These are phyloP conservation scores for Cydia fagiglandana DNA, from an alignment of 1,140 invertebrate species.

Conservation along the genomic window DNA sequence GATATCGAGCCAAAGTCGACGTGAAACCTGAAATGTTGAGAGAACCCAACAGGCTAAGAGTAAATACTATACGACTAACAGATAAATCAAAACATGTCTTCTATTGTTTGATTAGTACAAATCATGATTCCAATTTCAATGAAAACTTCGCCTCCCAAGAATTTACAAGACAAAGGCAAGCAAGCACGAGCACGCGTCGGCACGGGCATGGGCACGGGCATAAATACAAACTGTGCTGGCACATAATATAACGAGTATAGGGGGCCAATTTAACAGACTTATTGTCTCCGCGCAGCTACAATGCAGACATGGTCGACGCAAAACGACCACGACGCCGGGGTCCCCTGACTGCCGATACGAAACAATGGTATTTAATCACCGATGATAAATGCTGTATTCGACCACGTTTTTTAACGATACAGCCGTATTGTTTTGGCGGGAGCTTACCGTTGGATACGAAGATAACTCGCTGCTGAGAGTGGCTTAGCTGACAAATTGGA, in stretches of 20 bases:
- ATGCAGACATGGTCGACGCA: slow-evolving; percentile 64
- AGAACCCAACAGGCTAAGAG: neutral
- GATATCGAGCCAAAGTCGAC: neutral
- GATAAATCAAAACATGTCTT: slow-evolving; percentile 18
- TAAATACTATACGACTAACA: neutral
- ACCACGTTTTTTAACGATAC: slow-evolving; percentile 77
- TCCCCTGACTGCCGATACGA: slow-evolving; percentile 72
- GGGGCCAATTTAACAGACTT: slow-evolving; percentile 78
- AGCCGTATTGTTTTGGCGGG: slow-evolving; percentile 77
- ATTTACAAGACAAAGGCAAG: slow-evolving; percentile 52
- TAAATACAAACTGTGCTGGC: slow-evolving; percentile 52
- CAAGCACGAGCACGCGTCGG: slow-evolving; percentile 48
- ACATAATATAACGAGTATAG: slow-evolving; percentile 57
- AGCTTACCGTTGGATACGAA: slow-evolving; percentile 74
- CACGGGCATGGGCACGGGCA: slow-evolving; percentile 40
- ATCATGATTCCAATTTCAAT: slow-evolving; percentile 36
- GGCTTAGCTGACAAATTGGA: slow-evolving; percentile 78
- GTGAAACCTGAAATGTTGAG: neutral
- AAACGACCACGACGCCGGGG: slow-evolving; percentile 63
- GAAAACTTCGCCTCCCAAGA: slow-evolving; percentile 44
- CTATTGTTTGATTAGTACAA: slow-evolving; percentile 32
- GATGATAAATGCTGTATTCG: slow-evolving; percentile 78
- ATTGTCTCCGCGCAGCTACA: slow-evolving; percentile 73
- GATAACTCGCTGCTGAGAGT: slow-evolving; percentile 76
- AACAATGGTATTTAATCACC: slow-evolving; percentile 80